phyloP scores from a whole-genome alignment of 1,140 invertebrate genomes.

The Paraescarpia echinospica region DNA sequence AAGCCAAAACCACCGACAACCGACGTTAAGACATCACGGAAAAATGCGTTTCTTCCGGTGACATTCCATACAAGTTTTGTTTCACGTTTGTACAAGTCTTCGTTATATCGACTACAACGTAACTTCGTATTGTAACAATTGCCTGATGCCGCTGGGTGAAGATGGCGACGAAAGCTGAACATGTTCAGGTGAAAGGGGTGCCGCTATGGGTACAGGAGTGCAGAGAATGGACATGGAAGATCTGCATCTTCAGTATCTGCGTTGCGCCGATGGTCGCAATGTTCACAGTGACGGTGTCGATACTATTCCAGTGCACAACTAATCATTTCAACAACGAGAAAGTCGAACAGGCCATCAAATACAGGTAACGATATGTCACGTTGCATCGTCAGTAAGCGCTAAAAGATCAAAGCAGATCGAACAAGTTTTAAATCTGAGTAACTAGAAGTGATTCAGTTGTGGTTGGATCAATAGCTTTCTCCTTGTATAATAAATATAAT shows the following conservation, averaged over 20 bases:
- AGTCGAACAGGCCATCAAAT: not conserved
- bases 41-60: no score
- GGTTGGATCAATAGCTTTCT: no score
- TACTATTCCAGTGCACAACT: not conserved
- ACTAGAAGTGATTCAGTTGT: not conserved
- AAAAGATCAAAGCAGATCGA: not conserved
- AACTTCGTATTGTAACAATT: not conserved
- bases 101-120: not conserved
- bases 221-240: not conserved
- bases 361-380: not conserved
- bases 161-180: not conserved
- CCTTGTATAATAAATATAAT: no score
- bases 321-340: not conserved
- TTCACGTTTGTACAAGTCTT: not conserved
- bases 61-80: not conserved
- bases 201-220: not conserved
- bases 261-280: not conserved
- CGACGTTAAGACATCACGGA: not conserved
- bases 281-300: not conserved
- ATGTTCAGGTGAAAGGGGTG: not conserved
- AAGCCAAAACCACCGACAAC: not conserved
- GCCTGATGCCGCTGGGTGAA: not conserved
- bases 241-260: not conserved
- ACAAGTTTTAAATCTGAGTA: not conserved
- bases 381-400: not conserved